Evolutionary conservation across 2,113 vertebrate genomes (phyloP).

Genomic region (Pristiophorus japonicus): DNA sequence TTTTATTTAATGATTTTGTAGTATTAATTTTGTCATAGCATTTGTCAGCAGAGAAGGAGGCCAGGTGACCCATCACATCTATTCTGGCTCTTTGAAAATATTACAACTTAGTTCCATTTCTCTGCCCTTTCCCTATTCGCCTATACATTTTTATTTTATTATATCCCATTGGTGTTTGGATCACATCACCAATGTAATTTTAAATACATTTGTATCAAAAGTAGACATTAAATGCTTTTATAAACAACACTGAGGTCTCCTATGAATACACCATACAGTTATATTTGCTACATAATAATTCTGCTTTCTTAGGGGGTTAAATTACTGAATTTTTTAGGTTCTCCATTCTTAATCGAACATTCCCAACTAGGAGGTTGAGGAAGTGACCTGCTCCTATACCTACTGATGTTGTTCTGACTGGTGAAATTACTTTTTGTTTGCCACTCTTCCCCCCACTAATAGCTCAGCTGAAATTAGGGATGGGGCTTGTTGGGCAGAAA

Average conservation of each 20-base stretch:
- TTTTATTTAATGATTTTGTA: not conserved
- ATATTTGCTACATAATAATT: not conserved
- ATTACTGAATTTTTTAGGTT: not conserved
- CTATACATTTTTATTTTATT: not conserved
- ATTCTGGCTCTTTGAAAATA: not conserved
- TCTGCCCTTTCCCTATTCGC: not conserved
- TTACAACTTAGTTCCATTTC: not conserved
- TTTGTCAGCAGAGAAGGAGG: not conserved
- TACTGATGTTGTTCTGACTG: not conserved
- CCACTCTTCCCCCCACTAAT: not conserved
- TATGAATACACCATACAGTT: not conserved
- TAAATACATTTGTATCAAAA: not conserved
- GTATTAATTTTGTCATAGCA: not conserved
- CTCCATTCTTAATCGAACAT: not conserved
- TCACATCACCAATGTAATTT: no score
- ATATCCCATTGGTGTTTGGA: not conserved
- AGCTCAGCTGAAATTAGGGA: not conserved
- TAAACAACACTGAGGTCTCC: not conserved
- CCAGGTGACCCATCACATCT: not conserved
- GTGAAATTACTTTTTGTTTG: not conserved
- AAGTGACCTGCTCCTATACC: not conserved
- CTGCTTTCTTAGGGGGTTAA: not conserved
- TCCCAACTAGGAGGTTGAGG: no score
- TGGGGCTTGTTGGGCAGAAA: not conserved
- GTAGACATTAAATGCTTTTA: not conserved